Evolutionary conservation across 2,797 vertebrate genomes (phyloP).

Genomic region (Cheirogaleus major): DNA sequence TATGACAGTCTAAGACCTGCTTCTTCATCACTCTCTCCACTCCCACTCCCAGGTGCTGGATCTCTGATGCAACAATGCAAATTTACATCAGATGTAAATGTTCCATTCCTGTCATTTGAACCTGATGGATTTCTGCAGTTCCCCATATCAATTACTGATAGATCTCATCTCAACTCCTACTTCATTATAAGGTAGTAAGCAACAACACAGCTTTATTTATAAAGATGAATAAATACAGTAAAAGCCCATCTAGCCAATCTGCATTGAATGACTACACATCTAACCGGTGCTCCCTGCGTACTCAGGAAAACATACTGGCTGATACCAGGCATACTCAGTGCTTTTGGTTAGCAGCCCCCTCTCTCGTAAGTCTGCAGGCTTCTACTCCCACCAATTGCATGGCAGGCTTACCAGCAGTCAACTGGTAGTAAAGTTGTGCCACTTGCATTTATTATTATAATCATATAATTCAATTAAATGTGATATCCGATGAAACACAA

Average conservation of each 20-base stretch:
- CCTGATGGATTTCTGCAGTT: not conserved
- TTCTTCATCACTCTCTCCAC: not conserved
- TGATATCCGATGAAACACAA: not conserved
- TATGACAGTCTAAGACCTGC: not conserved
- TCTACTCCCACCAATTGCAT: not conserved
- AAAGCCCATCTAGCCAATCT: not conserved
- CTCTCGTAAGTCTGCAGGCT: not conserved
- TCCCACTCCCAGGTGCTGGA: not conserved
- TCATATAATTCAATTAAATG: slow-evolving; percentile 2
- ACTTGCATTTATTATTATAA: not conserved
- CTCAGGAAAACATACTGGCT: not conserved
- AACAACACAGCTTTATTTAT: not conserved
- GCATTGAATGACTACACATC: not conserved
- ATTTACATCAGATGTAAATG: not conserved
- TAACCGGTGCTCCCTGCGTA: not conserved
- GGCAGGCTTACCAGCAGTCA: not conserved
- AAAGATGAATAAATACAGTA: not conserved
- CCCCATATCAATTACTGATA: not conserved
- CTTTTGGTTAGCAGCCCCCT: not conserved
- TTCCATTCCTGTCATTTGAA: not conserved
- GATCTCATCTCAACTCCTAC: not conserved
- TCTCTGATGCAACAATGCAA: not conserved
- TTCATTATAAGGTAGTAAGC: not conserved
- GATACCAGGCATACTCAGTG: too few relatives aligned
- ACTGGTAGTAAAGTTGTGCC: not conserved